Evolutionary conservation across 1,140 invertebrate species (phyloP).

Genomic region (Nylanderia fulva): DNA sequence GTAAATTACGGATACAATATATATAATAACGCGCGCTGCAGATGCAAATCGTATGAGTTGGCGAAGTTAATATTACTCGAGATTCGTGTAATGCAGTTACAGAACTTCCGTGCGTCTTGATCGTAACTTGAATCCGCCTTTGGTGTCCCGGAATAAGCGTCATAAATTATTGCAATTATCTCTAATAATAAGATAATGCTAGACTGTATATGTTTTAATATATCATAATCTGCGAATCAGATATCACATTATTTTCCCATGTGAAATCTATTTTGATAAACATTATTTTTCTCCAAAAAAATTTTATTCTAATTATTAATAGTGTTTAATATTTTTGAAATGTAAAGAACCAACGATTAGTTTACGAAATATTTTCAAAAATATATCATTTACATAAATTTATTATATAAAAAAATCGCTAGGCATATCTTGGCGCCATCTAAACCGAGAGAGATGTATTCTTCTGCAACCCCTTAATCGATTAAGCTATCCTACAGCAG

Average conservation of each 20-base stretch:
- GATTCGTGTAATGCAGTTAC: constrained; percentile 45
- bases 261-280: neutral
- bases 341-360: neutral
- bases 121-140: constrained; percentile 39
- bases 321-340: neutral
- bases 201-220: neutral
- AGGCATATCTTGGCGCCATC: constrained; percentile 67
- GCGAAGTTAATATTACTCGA: constrained; percentile 24
- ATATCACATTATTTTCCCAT: neutral
- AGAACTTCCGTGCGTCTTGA: constrained; percentile 32
- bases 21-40: neutral
- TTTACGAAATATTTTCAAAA: neutral
- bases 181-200: constrained; percentile 5
- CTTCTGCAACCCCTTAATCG: constrained; percentile 62
- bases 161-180: constrained; percentile 54
- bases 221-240: neutral
- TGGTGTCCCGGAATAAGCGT: neutral
- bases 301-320: neutral
- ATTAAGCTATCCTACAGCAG: constrained; percentile 66
- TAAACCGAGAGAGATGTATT: constrained; percentile 56
- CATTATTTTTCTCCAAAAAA: neutral
- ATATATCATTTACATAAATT: no score
- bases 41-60: constrained; percentile 34
- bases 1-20: constrained; percentile 17
- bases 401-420: neutral